Base-by-base conservation (phyloP, 2,113 vertebrate species). In the Corynorhinus townsendii region DNA sequence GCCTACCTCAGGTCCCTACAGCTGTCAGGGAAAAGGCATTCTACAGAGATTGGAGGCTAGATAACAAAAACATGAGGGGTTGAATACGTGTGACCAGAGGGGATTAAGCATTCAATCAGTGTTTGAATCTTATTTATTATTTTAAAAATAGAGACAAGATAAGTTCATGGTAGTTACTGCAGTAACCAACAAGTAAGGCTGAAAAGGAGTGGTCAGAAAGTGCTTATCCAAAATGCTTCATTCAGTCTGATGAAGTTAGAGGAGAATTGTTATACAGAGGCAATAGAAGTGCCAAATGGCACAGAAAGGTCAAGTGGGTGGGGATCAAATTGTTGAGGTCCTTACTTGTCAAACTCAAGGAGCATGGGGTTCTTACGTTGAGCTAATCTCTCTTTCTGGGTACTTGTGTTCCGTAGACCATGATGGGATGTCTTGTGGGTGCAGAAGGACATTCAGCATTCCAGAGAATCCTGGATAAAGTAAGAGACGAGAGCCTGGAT, bases 401-500 rank as follows among this genome's bases (percentile, higher is more conserved):
- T 52, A 38, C 83, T 95, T 82, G 95, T 91, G 76, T 95, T 54
- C 45, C 89, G 19, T 49, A 99, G 98, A 94, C 82, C 73, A 89
- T 99, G 49, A 47, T 94, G 86, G 96, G 95, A 35, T 98, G 97
- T 89, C 97, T 98, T 93, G 93, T 95, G 68, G 97, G 94, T 88
- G 92, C 96, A 85, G 96, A 96, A 93, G 94, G 94, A 35, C 73
- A 91, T 86, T 56, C 72, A 0, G 82, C 96, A 89, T 98, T 98
- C 81, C 95, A 91, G 96, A 98, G 94, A 66, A 95, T 99, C 79
- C 96, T 99, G 89, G 92, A 86, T 59, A 96, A 95, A 95, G 95
- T 98, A 10, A 97, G 90, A 77, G 35, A 96, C 4, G 40, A 38
- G 73, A 86, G 93, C 68, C 92, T 98, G 72, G 95, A 94, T 35